Evolutionary conservation across 1,140 invertebrate species (phyloP), one percentile per base, ranked within the genome.

Genomic region (Zaprionus ghesquierei): DNA sequence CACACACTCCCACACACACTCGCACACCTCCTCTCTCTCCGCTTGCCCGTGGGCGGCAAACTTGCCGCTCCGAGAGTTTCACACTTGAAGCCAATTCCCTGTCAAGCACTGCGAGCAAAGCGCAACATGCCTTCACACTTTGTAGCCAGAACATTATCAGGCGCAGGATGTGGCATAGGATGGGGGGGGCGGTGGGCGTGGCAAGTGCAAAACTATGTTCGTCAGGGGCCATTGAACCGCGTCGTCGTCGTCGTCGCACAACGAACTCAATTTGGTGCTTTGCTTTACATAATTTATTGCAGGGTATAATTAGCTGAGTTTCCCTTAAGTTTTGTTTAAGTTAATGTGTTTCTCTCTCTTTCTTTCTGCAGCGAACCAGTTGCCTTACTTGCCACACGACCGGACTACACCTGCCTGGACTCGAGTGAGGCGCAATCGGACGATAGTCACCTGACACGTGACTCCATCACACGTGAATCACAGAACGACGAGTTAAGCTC

Each of bases 391-490:
- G 27, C 69, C 54, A 69, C 72, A 13, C 75, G 79, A 12, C 75
- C 90, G 46, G 90, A 91, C 69, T 79, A 77, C 55, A 62, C 81
- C 51, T 91, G 90, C 50, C 69, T 90, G 22, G 90, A 92, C 55
- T 90, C 90, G 12, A 91, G 90, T 68, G 90, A 91, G 75, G 85
- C 85, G 20, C 80, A 81, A 49, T 91, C 90, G 50, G 90, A 91
- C 66, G 90, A 92, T 49, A 91, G 90, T 65, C 90, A 90, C 58
- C 69, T 92, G 56, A 91, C 90, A n/a, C 81, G 79, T 12, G 90
- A 91, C 29, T 92, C 90, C 5, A 69, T 91, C 4, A 91, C 87
- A 2, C 74, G 85, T n/a, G 89, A 91, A 51, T 90, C 90, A 2
- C 89, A 90, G 51, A 91, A 91, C 73, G 90, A 91, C 68, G 89